Conservation (phyloP, 2,888 invertebrate genomes). For the Parnassius smintheus region DNA sequence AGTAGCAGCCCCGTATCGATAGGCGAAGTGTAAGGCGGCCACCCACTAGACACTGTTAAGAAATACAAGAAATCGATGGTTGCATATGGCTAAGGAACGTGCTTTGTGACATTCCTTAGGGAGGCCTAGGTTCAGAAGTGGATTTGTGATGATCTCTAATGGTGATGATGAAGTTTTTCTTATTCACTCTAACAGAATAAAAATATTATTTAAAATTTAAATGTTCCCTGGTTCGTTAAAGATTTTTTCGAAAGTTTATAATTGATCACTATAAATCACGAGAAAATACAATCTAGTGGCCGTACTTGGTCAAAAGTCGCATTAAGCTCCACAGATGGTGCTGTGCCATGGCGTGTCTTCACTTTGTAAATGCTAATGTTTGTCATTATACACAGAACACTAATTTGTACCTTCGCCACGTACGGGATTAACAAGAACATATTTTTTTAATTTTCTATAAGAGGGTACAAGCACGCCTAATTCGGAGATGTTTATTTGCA, state of each 20-base stretch:
- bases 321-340: constrained; percentile 59
- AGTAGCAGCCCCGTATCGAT: too few species aligned
- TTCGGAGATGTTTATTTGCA: constrained; percentile 15
- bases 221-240: constrained; percentile 10
- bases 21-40: too few species aligned
- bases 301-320: constrained; percentile 56
- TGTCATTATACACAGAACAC: constrained; percentile 55
- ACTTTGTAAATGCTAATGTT: constrained; percentile 55
- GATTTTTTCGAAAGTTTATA: constrained; percentile 10
- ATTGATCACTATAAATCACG: constrained; percentile 46
- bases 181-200: too few species aligned
- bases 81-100: too few species aligned
- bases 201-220: neutral
- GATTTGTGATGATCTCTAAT: too few species aligned
- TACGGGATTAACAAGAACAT: constrained; percentile 32
- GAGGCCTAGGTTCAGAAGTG: too few species aligned
- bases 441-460: constrained; percentile 34
- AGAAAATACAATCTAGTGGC: constrained; percentile 44
- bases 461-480: constrained; percentile 16
- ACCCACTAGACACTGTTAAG: too few species aligned
- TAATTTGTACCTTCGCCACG: constrained; percentile 57
- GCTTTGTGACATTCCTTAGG: too few species aligned
- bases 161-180: too few species aligned
- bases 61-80: too few species aligned
- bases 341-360: constrained; percentile 41